Evolutionary conservation across 2,888 invertebrate genomes (phyloP).

Genomic region (Leptinotarsa tumamoca): DNA sequence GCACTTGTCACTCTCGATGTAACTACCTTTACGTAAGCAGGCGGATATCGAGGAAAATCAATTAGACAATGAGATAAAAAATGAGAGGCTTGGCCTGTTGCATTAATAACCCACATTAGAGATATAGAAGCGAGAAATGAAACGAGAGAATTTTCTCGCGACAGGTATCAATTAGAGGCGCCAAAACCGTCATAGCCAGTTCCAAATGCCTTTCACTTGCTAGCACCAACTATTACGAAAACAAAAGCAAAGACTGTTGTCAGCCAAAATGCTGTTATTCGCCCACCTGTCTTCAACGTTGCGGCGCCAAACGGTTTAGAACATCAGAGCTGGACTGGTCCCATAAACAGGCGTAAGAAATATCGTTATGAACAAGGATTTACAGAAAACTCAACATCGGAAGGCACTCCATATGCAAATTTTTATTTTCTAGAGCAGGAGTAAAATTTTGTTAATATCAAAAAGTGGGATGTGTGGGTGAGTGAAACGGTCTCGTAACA

Average conservation of each 20-base stretch:
- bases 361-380: too few species aligned
- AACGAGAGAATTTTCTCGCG: constrained; percentile 33
- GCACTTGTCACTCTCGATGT: background rate
- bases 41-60: constrained; percentile 4
- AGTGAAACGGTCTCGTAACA: too few species aligned
- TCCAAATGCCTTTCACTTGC: constrained; percentile 30
- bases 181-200: constrained; percentile 45
- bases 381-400: too few species aligned
- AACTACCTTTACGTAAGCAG: constrained; percentile 22
- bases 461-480: too few species aligned
- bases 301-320: constrained; percentile 46
- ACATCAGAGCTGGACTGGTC: constrained; percentile 1
- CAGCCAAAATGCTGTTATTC: constrained; percentile 44
- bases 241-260: constrained; percentile 39
- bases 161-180: constrained; percentile 51
- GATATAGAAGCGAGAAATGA: constrained; percentile 21
- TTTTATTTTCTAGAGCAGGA: too few species aligned
- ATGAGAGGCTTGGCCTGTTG: constrained; percentile 23
- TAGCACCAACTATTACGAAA: constrained; percentile 36
- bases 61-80: constrained; percentile 18
- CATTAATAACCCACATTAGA: constrained; percentile 27
- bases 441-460: too few species aligned
- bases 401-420: too few species aligned
- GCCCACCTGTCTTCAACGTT: constrained; percentile 46
- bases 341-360: background rate